phyloP scores from a whole-genome alignment of 2,888 invertebrate genomes.

The Epistrophe eligans region DNA sequence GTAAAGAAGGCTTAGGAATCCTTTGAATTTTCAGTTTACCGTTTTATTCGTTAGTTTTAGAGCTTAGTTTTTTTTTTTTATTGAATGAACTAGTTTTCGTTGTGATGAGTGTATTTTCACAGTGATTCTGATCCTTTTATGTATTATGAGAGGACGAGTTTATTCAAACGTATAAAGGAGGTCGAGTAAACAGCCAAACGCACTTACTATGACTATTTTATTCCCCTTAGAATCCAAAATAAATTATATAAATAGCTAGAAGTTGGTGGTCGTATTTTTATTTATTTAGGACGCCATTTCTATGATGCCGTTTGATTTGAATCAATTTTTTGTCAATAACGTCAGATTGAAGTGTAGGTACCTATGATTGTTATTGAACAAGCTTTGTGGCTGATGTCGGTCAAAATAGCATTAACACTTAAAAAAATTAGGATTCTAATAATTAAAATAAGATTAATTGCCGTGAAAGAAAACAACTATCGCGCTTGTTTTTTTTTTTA shows the following conservation, averaged over 20 bases:
- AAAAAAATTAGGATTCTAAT: no score
- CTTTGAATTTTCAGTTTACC: constrained; percentile 64
- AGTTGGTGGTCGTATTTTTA: neutral
- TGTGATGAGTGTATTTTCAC: constrained; percentile 23
- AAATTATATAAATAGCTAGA: neutral
- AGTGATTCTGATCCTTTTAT: constrained; percentile 41
- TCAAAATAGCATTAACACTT: no score
- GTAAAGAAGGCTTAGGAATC: constrained; percentile 39
- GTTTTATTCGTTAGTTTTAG: constrained; percentile 16
- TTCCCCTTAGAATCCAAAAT: neutral
- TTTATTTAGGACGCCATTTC: neutral
- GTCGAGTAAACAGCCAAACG: constrained; percentile 36
- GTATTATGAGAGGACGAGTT: constrained; percentile 12
- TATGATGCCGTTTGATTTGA: neutral
- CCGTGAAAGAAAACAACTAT: no score
- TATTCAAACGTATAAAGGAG: constrained; percentile 41
- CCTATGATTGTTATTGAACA: no score
- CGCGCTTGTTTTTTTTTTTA: no score
- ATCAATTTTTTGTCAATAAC: neutral
- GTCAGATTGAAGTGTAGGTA: no score
- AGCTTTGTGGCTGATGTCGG: no score
- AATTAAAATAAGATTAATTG: no score
- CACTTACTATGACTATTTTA: constrained; percentile 18
- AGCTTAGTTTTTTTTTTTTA: constrained; percentile 20
- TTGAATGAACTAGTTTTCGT: constrained; percentile 61